Percentiles rank a stretch among this genome's conserved stretches.
These are phyloP conservation scores for Tyto alba DNA, from an alignment of 2,113 vertebrate species.

Conservation along the genomic window DNA sequence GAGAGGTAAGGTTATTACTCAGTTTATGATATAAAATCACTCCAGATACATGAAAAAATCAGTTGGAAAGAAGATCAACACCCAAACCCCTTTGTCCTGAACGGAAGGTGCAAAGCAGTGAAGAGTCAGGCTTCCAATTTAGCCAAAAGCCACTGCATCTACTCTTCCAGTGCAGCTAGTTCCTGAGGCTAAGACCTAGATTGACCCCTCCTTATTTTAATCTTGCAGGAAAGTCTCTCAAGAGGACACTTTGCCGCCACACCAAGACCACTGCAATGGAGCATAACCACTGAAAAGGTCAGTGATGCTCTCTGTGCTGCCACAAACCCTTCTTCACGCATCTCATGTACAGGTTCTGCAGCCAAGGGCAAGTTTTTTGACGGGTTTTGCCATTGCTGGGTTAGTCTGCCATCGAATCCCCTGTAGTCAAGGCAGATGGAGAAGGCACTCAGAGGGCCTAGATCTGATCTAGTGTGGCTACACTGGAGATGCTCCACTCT, in stretches of 20 bases:
- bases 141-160: neutral
- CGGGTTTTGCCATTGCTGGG: neutral
- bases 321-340: accelerated
- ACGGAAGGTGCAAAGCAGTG: neutral
- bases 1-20: neutral
- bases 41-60: neutral
- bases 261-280: neutral
- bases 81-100: neutral
- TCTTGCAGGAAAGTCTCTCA: neutral
- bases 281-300: neutral
- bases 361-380: neutral
- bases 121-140: neutral
- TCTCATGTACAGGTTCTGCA: neutral
- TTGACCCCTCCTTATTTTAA: neutral
- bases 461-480: neutral
- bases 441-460: neutral
- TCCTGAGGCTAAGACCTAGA: neutral
- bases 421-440: neutral
- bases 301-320: neutral
- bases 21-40: neutral
- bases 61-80: neutral
- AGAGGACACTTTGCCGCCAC: neutral
- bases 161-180: neutral
- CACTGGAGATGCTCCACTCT: neutral
- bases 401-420: neutral